Base-by-base conservation (phyloP, 30 jellyfish, hydroid and myxozoan species). In the Chrysaora quinquecirrha region DNA sequence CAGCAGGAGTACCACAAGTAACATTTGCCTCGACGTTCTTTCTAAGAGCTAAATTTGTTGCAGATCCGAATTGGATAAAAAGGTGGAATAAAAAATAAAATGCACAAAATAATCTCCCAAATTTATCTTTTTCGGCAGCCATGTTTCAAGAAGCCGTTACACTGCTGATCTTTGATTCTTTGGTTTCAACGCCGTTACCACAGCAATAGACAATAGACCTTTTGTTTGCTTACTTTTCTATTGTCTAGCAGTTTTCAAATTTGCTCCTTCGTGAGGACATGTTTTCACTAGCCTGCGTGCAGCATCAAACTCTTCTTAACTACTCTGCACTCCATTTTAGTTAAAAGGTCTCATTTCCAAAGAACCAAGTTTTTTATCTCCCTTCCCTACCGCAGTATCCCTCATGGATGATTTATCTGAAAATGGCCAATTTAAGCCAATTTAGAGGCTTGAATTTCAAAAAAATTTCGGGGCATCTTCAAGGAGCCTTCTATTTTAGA, bases 1-100 rank as follows among this genome's bases (percentile, higher is more conserved):
- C 96, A 14, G 93, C 89, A 30, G 96, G 96, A 35, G 64, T 79
- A n/a, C 96, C 96, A 79, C 96, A 88, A 2, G 96, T 85, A 7
- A 48, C 67, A 18, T 32, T 52, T 12, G 95, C 89, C 3, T 47
- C 74, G 24, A 85, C 67, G 2, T 63, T 43, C 35, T 89, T 85
- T 30, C 69, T 48, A 43, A 60, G 60, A 9, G 89, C 89, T 49
- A 74, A 38, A 64, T 85, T 69, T 30, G 88, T 56, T 0, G 43
- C 81, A 24, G 74, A 43, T 6, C 23, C 1, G 7, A 12, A 19
- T 43, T 43, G 71, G 34, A 9, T 3, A 58, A 23, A 0, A 29
- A 56, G 38, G 34, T 16, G 31, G 22, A 28, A 28, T 28, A 64
- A 65, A 34, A 52, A 18, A 30, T 14, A 38, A 3, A 66, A 34